phyloP scores from a whole-genome alignment of 2,888 invertebrate genomes.

The Netelia virgata region DNA sequence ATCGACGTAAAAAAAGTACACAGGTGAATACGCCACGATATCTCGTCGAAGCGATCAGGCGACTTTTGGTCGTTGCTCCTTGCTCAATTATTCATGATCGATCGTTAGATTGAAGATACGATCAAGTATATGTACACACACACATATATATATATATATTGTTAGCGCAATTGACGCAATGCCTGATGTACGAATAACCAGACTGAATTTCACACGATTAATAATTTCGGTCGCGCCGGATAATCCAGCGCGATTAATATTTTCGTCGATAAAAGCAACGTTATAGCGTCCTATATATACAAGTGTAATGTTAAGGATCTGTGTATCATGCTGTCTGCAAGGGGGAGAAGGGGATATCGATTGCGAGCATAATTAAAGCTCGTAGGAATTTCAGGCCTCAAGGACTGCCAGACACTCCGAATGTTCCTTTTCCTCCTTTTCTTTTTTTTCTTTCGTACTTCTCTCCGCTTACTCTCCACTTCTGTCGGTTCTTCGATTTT shows the following conservation, averaged over 20 bases:
- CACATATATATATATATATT: background rate
- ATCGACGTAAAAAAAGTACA: background rate
- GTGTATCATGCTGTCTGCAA: slow-evolving; percentile 7
- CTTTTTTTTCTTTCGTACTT: slow-evolving; percentile 41
- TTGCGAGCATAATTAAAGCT: slow-evolving; percentile 44
- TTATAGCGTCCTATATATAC: background rate
- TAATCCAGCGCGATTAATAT: slow-evolving; percentile 44
- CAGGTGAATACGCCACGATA: background rate
- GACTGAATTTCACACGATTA: slow-evolving; percentile 43
- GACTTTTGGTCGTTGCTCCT: background rate
- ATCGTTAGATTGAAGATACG: slow-evolving; percentile 46
- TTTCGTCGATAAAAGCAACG: slow-evolving; percentile 40
- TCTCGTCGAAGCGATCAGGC: slow-evolving; percentile 22
- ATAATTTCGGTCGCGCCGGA: slow-evolving; percentile 37
- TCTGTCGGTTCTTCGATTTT: slow-evolving; percentile 41
- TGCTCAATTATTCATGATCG: slow-evolving; percentile 47
- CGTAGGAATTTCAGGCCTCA: slow-evolving; percentile 58
- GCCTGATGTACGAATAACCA: slow-evolving; percentile 14
- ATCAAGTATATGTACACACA: slow-evolving; percentile 15
- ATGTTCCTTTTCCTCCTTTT: slow-evolving; percentile 50
- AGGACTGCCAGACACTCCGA: slow-evolving; percentile 52
- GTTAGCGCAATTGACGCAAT: slow-evolving; percentile 17
- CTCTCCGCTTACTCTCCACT: slow-evolving; percentile 24
- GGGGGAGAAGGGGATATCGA: slow-evolving; percentile 49
- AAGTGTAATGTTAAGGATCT: slow-evolving; percentile 24